phyloP scores from a whole-genome alignment of 2,797 vertebrate genomes.

The Typhlichthys eigenmanni region DNA sequence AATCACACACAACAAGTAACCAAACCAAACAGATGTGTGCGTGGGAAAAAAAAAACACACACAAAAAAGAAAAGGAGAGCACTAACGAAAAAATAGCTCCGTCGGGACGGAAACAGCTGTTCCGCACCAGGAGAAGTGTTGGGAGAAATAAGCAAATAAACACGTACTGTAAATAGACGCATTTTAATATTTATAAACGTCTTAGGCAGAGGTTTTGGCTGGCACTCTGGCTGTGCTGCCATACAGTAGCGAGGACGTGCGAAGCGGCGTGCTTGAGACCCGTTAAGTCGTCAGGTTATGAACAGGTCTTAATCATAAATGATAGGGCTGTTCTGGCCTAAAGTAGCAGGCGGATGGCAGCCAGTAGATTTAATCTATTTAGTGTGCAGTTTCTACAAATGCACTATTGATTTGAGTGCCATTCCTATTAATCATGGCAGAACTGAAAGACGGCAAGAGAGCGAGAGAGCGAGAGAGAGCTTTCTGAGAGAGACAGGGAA shows the following conservation, averaged over 20 bases:
- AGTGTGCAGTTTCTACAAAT: conserved; percentile 64
- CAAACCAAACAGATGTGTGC: conserved; percentile 58
- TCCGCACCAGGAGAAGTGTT: conserved; percentile 39
- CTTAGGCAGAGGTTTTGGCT: conserved; percentile 11
- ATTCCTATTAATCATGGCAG: conserved; percentile 63
- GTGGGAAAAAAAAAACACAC: conserved; percentile 16
- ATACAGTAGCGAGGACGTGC: not conserved
- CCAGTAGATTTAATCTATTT: conserved; percentile 60
- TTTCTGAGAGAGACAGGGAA: conserved; percentile 11
- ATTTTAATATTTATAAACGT: conserved; percentile 12
- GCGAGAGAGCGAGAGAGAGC: not conserved
- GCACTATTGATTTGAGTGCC: conserved; percentile 66
- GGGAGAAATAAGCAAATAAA: conserved; percentile 36
- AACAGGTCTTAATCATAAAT: conserved; percentile 43
- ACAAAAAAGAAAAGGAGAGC: conserved; percentile 34
- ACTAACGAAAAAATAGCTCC: conserved; percentile 39
- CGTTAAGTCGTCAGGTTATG: conserved; percentile 22
- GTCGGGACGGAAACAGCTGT: conserved; percentile 54
- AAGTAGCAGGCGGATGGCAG: conserved; percentile 34
- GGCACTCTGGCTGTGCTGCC: not conserved
- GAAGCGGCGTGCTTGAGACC: not conserved
- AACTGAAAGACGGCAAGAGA: conserved; percentile 24
- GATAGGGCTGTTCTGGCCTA: conserved; percentile 35
- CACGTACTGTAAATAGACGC: conserved; percentile 27
- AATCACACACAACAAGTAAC: conserved; percentile 41